Percentiles rank a stretch among this genome's conserved stretches.
Conservation (phyloP, 2,888 invertebrate species). For the Nephrocerus scutellatus region DNA sequence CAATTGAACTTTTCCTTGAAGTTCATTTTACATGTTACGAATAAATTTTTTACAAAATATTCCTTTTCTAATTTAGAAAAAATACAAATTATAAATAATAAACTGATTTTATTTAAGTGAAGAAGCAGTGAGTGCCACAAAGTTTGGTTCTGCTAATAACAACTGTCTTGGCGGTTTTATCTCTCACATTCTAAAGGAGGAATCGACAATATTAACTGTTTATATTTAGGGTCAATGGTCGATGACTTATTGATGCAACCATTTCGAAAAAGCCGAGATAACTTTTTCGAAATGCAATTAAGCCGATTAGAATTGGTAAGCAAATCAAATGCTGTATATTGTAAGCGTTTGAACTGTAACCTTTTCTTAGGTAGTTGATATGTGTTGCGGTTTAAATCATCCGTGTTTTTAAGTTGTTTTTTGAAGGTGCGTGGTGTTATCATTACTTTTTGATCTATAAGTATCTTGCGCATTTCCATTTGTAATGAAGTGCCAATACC, state of each 20-base stretch:
- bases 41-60: too few relatives aligned
- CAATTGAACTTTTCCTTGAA: too few relatives aligned
- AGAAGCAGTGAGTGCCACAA: too few relatives aligned
- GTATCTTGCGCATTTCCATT: conserved; percentile 31
- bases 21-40: too few relatives aligned
- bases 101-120: too few relatives aligned
- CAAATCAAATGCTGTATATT: conserved; percentile 37
- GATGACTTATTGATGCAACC: conserved; percentile 26
- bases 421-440: conserved; percentile 25
- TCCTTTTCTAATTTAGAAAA: too few relatives aligned
- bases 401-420: conserved; percentile 19
- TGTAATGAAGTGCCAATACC: conserved; percentile 22
- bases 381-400: not conserved
- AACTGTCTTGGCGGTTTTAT: conserved; percentile 7
- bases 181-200: conserved; percentile 18
- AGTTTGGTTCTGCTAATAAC: not conserved
- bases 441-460: conserved; percentile 28
- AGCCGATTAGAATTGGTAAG: conserved; percentile 30
- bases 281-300: conserved; percentile 12
- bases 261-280: conserved; percentile 26
- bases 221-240: conserved; percentile 24
- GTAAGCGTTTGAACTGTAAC: conserved; percentile 23
- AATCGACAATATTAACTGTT: conserved; percentile 17
- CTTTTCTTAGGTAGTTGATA: conserved; percentile 25
- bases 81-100: too few relatives aligned